Conservation (phyloP, 2,797 vertebrate genomes). For the Distichodus sexfasciatus region DNA sequence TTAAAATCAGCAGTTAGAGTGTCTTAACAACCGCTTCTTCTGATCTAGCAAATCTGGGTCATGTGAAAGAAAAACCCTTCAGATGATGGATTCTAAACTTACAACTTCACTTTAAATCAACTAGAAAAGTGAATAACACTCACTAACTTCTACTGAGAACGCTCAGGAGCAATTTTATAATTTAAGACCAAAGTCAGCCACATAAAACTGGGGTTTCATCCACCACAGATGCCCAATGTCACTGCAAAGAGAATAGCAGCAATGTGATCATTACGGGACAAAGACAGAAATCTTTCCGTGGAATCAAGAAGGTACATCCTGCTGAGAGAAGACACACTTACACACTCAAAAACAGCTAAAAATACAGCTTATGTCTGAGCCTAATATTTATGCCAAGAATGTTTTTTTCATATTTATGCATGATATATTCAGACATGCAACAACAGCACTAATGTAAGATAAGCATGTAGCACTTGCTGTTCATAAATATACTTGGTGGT, state of each 20-base stretch:
- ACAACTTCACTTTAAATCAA: constrained; percentile 19
- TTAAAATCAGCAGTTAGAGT: background rate
- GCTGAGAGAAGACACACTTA: background rate
- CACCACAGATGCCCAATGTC: background rate
- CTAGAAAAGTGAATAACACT: constrained; percentile 32
- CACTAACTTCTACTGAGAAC: background rate
- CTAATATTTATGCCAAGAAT: too few species aligned
- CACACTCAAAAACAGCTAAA: background rate
- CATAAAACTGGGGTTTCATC: background rate
- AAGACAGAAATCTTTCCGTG: background rate
- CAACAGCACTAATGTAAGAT: background rate
- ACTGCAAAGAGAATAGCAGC: background rate
- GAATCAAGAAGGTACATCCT: background rate
- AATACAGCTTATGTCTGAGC: background rate
- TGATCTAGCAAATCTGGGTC: constrained; percentile 20
- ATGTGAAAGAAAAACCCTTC: constrained; percentile 24
- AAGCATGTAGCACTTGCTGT: background rate
- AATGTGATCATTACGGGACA: background rate
- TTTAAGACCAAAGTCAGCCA: constrained; percentile 7
- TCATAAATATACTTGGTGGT: background rate
- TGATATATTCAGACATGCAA: background rate
- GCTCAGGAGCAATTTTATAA: constrained; percentile 7
- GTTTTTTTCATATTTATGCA: too few species aligned
- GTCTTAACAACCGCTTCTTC: background rate
- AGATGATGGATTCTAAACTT: constrained; percentile 15